Evolutionary conservation across 2,113 vertebrate genomes (phyloP), one percentile per base, ranked within the genome.

Genomic region (Paraplagusia blochii): DNA sequence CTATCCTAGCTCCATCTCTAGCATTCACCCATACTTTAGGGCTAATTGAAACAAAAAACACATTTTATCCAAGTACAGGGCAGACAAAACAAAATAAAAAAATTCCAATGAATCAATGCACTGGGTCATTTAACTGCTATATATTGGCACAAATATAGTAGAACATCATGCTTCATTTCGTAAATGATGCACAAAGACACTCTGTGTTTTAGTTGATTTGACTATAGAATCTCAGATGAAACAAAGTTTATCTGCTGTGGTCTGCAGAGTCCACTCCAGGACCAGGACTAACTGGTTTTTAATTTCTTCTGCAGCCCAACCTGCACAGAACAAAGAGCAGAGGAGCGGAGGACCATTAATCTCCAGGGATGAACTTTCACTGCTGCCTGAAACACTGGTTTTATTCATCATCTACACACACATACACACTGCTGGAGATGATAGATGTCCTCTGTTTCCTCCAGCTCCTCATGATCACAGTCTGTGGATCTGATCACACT

Each of bases 301-400:
- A 85, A 90, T 88, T 87, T 74, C 76, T 19, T 86, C 78, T 77
- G 72, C 75, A 83, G 80, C 73, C 69, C 70, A 81, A 62, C 73
- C 79, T 76, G 60, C 79, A 71, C 50, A 57, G 46, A 72, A 74
- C 75, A 74, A 61, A 67, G 44, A 68, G 10, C 59, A 72, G 66
- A 76, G 15, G 43, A 66, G 62, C 63, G 14, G 50, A 42, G 13
- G 40, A 74, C 79, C 72, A 87, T 89, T 86, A 78, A 86, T 90
- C 87, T 88, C 74, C 35, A 66, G 42, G 35, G 66, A 63, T 77
- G 63, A 81, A 79, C 77, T 82, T 85, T 79, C 63, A 61, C 54
- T 33, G 73, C 33, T 56, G 61, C 57, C 56, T 44, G 49, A 74
- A 74, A 77, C 36, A 33, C 13, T 38, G 45, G 33, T 66, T 72